These are phyloP conservation scores for Dysidea cf. avara DNA, from an alignment of 37 sponge, comb jelly and placozoan species.

Conservation along the genomic window DNA sequence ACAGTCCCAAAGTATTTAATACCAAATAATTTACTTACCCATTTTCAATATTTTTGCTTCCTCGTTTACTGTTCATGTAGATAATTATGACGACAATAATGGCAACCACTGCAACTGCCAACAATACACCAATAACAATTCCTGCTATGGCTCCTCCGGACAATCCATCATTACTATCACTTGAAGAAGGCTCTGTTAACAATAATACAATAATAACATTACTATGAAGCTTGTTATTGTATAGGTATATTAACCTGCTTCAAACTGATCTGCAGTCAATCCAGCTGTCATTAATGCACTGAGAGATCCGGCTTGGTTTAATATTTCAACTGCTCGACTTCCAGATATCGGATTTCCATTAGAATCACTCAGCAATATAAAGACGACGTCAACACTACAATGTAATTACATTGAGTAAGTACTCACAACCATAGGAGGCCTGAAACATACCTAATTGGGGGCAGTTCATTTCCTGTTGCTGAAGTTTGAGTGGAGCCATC, in stretches of 20 bases:
- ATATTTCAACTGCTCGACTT: slow-evolving; percentile 15
- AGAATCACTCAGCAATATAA: slow-evolving; percentile 35
- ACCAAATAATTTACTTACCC: too few relatives aligned
- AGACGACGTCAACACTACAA: slow-evolving; percentile 36
- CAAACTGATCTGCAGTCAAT: slow-evolving; percentile 33
- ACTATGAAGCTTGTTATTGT: not conserved
- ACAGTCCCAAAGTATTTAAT: too few relatives aligned
- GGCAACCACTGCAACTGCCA: slow-evolving; percentile 9
- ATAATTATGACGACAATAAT: slow-evolving; percentile 1
- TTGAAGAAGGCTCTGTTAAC: too few relatives aligned
- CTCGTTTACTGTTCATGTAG: too few relatives aligned
- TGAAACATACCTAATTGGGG: slow-evolving; percentile 28
- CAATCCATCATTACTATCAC: too few relatives aligned
- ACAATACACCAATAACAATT: slow-evolving; percentile 3
- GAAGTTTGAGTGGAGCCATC: slow-evolving; percentile 12
- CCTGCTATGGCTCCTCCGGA: slow-evolving; percentile 16
- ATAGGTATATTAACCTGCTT: not conserved
- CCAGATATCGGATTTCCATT: slow-evolving; percentile 24
- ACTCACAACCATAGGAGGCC: not conserved
- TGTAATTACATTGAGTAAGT: not conserved
- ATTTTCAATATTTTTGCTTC: too few relatives aligned
- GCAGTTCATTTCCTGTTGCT: not conserved
- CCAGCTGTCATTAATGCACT: slow-evolving; percentile 25
- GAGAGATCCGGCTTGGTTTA: slow-evolving; percentile 1
- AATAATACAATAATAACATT: not conserved